phyloP scores from a whole-genome alignment of 2,888 invertebrate genomes.

The Drosophila sordidula region DNA sequence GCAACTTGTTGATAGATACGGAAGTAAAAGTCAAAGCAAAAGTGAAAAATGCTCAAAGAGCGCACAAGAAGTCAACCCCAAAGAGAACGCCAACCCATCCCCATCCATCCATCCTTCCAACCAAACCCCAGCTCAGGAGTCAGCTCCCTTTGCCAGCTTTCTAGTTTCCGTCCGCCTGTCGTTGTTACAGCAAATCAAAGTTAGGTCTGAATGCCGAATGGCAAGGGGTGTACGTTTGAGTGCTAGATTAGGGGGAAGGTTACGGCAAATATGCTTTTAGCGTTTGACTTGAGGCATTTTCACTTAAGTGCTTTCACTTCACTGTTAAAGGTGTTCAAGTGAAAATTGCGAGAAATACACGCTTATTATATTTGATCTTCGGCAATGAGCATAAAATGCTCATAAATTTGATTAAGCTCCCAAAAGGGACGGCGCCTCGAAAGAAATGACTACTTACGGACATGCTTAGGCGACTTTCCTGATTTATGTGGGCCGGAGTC shows the following conservation, averaged over 20 bases:
- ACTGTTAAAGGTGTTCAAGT: constrained; percentile 69
- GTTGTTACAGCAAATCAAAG: constrained; percentile 39
- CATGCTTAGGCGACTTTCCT: constrained; percentile 20
- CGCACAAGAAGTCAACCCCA: constrained; percentile 47
- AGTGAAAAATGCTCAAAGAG: constrained; percentile 53
- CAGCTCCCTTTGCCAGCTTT: constrained; percentile 21
- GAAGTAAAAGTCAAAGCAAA: constrained; percentile 70
- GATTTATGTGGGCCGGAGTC: constrained; percentile 58
- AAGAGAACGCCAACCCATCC: background rate
- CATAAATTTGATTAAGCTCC: constrained; percentile 74
- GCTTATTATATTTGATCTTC: constrained; percentile 76
- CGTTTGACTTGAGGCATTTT: constrained; percentile 77
- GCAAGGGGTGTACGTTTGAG: constrained; percentile 12
- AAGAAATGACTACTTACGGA: background rate
- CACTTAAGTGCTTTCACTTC: constrained; percentile 74
- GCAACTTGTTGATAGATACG: constrained; percentile 80
- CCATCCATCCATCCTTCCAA: background rate
- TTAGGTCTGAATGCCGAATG: constrained; percentile 21
- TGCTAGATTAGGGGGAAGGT: constrained; percentile 30
- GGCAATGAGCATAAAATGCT: constrained; percentile 69
- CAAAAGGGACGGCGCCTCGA: constrained; percentile 21
- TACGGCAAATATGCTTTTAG: constrained; percentile 71
- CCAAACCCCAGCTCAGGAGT: constrained; percentile 11
- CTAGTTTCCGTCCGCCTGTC: constrained; percentile 28
- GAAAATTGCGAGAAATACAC: constrained; percentile 64